Percentiles rank a stretch among this genome's conserved stretches.
phyloP scores from a whole-genome alignment of 2,113 vertebrate species.

The Lophochroa leadbeateri region DNA sequence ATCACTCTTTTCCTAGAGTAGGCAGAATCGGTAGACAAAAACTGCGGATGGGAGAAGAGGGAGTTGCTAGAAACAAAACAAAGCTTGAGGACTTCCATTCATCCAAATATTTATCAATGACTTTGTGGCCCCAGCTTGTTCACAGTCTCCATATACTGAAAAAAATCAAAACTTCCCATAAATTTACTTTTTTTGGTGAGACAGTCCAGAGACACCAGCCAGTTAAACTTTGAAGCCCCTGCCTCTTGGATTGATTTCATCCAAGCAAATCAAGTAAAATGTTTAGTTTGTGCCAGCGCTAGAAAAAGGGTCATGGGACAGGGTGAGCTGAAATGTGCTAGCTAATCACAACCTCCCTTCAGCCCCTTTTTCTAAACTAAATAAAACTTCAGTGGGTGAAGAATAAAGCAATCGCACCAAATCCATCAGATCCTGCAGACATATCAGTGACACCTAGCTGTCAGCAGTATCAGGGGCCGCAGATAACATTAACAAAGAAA shows the following conservation, averaged over 20 bases:
- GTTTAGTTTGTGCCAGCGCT: background rate
- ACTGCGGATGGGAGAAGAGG: background rate
- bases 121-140: background rate
- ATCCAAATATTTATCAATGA: background rate
- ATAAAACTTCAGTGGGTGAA: constrained; percentile 29
- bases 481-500: constrained; percentile 44
- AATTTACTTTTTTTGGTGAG: background rate
- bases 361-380: constrained; percentile 44
- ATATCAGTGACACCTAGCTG: constrained; percentile 26
- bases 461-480: background rate
- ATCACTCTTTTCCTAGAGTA: background rate
- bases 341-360: constrained; percentile 44
- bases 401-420: constrained; percentile 54
- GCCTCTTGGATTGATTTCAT: background rate
- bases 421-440: constrained; percentile 39
- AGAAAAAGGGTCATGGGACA: constrained; percentile 11
- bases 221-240: background rate
- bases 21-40: background rate
- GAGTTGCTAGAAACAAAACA: background rate
- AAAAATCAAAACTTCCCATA: background rate
- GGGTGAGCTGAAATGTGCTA: constrained; percentile 9
- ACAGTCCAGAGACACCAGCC: background rate
- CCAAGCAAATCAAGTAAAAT: background rate
- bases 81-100: background rate
- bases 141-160: background rate